phyloP scores from a whole-genome alignment of 2,888 invertebrate genomes.

The Proisotoma minuta region DNA sequence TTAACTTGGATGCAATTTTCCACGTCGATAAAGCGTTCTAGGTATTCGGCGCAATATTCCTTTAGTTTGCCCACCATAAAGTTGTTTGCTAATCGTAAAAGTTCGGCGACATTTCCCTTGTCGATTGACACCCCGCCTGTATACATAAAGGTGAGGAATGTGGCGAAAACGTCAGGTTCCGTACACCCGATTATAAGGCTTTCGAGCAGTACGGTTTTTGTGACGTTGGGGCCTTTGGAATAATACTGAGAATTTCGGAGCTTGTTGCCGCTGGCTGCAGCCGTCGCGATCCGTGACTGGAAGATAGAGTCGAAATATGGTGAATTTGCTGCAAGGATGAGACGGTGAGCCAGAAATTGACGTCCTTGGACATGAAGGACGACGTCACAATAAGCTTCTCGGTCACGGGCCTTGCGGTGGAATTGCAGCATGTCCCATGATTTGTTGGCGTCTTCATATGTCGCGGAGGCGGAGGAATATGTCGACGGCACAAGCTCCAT shows the following conservation, averaged over 20 bases:
- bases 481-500: neutral
- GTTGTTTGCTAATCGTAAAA: slow-evolving; percentile 61
- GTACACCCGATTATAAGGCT: slow-evolving; percentile 58
- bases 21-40: slow-evolving; percentile 60
- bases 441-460: slow-evolving; percentile 52
- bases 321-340: slow-evolving; percentile 61
- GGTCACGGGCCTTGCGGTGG: slow-evolving; percentile 55
- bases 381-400: slow-evolving; percentile 60
- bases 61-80: slow-evolving; percentile 61
- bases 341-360: slow-evolving; percentile 60
- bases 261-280: slow-evolving; percentile 21
- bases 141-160: slow-evolving; percentile 63
- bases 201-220: slow-evolving; percentile 49
- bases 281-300: slow-evolving; percentile 51
- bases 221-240: neutral
- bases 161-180: slow-evolving; percentile 58
- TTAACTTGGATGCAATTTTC: slow-evolving; percentile 62
- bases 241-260: slow-evolving; percentile 27
- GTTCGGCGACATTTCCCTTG: slow-evolving; percentile 59
- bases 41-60: slow-evolving; percentile 61
- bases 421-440: slow-evolving; percentile 52
- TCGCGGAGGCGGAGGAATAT: neutral
- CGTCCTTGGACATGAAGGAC: slow-evolving; percentile 59
- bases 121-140: slow-evolving; percentile 61
- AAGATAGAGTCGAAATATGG: slow-evolving; percentile 63